Percentiles rank a stretch among this genome's conserved stretches.
These are phyloP conservation scores for Bagarius yarrelli DNA, from an alignment of 2,113 vertebrate species.

Conservation along the genomic window DNA sequence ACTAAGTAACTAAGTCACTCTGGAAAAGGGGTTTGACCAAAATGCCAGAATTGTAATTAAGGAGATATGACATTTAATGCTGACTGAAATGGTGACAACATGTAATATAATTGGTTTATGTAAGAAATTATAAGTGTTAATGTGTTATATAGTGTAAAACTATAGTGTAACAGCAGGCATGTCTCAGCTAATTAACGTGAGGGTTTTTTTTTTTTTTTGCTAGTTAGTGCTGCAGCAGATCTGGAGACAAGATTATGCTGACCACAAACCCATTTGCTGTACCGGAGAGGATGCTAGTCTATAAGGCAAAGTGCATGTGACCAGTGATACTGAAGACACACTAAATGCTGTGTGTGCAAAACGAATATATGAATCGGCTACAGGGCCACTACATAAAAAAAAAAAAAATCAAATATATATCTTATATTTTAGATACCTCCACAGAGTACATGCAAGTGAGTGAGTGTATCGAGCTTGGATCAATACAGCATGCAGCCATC, in stretches of 20 bases:
- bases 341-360: neutral
- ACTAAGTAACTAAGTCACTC: no score
- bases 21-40: no score
- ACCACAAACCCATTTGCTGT: neutral
- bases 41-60: no score
- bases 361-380: neutral
- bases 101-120: neutral
- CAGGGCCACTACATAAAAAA: neutral
- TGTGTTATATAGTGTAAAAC: neutral
- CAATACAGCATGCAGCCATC: neutral
- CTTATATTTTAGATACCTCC: neutral
- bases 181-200: neutral
- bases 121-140: neutral
- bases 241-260: neutral
- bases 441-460: neutral
- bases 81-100: no score
- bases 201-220: neutral
- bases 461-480: neutral
- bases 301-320: neutral
- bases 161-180: neutral
- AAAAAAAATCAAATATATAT: no score
- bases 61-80: no score
- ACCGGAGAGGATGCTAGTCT: neutral
- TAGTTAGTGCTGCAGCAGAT: neutral
- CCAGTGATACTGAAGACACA: neutral